Evolutionary conservation across 2,113 vertebrate genomes (phyloP).

Genomic region (Entomyzon cyanotis): DNA sequence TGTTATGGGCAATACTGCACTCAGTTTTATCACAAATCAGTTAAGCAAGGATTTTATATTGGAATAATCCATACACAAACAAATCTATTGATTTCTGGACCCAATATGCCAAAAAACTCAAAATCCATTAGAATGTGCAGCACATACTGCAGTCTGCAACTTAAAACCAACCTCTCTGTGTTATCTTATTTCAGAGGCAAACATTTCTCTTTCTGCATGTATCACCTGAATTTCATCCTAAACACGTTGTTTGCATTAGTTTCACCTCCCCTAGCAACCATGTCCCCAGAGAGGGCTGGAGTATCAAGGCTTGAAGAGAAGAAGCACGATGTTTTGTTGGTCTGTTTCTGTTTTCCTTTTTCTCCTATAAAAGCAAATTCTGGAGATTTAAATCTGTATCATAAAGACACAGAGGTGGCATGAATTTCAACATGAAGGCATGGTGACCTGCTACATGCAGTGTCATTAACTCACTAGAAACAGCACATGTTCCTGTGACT

Average conservation of each 20-base stretch:
- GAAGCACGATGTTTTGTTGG: neutral
- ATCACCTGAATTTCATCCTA: neutral
- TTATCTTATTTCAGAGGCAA: neutral
- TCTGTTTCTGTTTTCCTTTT: neutral
- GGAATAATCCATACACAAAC: neutral
- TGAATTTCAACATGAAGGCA: neutral
- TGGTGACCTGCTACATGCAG: neutral
- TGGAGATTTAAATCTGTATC: neutral
- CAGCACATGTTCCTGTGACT: neutral
- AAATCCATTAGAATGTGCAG: neutral
- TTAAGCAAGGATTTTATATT: neutral
- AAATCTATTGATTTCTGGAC: neutral
- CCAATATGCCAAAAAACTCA: neutral
- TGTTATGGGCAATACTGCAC: neutral
- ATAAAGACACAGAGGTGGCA: neutral
- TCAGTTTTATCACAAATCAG: neutral
- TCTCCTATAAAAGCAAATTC: neutral
- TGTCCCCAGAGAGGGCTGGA: fast-evolving
- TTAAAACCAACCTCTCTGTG: neutral
- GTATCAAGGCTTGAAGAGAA: neutral
- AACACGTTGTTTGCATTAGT: neutral
- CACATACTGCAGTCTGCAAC: neutral
- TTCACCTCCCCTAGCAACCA: neutral
- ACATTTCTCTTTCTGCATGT: neutral
- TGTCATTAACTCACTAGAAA: neutral